Conservation (phyloP, 2,797 vertebrate species). For the Phrynocephalus forsythii region DNA sequence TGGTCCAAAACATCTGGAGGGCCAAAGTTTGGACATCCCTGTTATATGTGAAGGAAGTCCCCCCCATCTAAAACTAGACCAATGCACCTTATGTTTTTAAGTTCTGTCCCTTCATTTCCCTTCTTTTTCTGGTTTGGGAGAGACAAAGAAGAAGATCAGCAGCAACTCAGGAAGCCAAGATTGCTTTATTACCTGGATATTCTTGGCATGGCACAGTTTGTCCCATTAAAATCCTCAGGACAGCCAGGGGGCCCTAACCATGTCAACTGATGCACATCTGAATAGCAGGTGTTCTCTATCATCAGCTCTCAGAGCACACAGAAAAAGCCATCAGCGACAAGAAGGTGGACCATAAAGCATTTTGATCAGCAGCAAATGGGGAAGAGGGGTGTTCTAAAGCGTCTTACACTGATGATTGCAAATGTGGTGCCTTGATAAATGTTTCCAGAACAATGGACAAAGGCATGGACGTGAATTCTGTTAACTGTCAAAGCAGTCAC, state of each 20-base stretch:
- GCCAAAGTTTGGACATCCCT: no score
- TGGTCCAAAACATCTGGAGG: no score
- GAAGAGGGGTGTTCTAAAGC: slow-evolving; percentile 34
- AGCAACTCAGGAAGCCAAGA: not conserved
- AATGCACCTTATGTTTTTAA: no score
- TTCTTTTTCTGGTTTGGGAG: not conserved
- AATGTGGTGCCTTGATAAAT: slow-evolving; percentile 23
- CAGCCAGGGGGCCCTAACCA: not conserved
- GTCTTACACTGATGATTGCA: not conserved
- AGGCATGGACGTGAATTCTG: not conserved
- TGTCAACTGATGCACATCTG: not conserved
- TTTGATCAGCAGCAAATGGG: slow-evolving; percentile 1
- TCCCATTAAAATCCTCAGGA: not conserved
- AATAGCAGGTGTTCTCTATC: slow-evolving; percentile 30
- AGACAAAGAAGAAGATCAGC: not conserved
- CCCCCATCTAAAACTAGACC: no score
- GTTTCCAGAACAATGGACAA: slow-evolving; percentile 28
- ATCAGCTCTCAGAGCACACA: not conserved
- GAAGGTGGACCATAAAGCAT: slow-evolving; percentile 16
- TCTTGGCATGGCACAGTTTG: not conserved
- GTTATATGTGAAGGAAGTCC: no score
- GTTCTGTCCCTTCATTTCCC: not conserved
- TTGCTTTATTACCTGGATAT: not conserved
- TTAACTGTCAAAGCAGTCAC: not conserved
- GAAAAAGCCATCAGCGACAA: slow-evolving; percentile 4